A percentile compares a stretch with the other conserved stretches of the same genome.
phyloP scores from a whole-genome alignment of 2,797 vertebrate genomes.

The Alectoris magna region DNA sequence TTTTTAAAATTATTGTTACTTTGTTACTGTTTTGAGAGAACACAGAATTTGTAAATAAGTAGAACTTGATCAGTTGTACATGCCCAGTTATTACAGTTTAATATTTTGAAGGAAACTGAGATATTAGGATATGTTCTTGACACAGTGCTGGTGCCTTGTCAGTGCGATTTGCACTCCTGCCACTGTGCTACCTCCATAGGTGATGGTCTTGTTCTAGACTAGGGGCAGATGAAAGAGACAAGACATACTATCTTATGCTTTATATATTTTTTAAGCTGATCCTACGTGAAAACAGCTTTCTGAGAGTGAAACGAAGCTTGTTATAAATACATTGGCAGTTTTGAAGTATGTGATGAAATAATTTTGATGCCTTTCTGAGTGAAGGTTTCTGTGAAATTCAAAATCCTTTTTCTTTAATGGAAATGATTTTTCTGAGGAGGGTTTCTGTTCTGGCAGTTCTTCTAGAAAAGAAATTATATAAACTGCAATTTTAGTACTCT shows the following conservation, averaged over 20 bases:
- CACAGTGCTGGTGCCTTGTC: neutral
- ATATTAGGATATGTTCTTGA: neutral
- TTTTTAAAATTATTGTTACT: neutral
- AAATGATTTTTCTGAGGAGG: neutral
- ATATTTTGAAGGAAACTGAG: neutral
- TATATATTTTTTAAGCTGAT: neutral
- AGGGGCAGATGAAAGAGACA: neutral
- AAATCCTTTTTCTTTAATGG: neutral
- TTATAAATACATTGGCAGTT: neutral
- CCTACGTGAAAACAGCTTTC: neutral
- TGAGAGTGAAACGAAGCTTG: neutral
- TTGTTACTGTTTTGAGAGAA: neutral
- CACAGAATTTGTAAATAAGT: neutral
- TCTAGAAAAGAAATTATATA: conserved; percentile 34
- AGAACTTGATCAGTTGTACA: neutral
- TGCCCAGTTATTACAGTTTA: neutral
- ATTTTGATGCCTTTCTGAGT: neutral
- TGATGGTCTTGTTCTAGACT: neutral
- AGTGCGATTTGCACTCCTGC: neutral
- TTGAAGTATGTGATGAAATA: neutral
- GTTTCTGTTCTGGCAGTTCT: conserved; percentile 8
- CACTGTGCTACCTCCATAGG: neutral
- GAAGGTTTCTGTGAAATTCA: neutral
- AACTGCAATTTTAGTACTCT: conserved; percentile 53
- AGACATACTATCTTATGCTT: neutral